phyloP scores from a whole-genome alignment of 2,113 vertebrate genomes.

The Phodopus roborovskii region DNA sequence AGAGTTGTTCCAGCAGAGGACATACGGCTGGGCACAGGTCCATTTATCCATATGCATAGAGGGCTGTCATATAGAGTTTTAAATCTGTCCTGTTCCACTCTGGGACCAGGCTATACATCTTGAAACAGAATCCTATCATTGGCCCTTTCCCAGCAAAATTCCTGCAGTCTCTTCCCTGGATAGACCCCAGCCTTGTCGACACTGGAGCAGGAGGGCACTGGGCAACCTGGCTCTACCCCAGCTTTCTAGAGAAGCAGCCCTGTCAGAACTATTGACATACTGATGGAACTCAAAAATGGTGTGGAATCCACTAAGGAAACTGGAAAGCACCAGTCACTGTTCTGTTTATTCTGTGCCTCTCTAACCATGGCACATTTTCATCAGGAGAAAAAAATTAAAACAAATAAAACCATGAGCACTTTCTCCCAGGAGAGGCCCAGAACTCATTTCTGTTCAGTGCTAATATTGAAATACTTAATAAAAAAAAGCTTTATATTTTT shows the following conservation, averaged over 20 bases:
- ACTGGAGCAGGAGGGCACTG: neutral
- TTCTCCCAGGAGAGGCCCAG: slow-evolving; percentile 30
- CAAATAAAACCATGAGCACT: slow-evolving; percentile 68
- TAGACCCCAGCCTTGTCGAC: too few species aligned
- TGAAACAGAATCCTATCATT: neutral
- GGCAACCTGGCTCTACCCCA: neutral
- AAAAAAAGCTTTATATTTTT: neutral
- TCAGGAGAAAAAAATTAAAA: slow-evolving; percentile 79
- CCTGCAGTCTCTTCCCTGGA: neutral
- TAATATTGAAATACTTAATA: slow-evolving; percentile 20
- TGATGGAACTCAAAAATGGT: neutral
- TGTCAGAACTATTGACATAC: slow-evolving; percentile 36
- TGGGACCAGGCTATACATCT: neutral
- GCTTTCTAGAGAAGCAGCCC: neutral
- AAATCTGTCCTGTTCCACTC: neutral
- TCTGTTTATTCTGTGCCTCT: slow-evolving; percentile 47
- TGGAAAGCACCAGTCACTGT: slow-evolving; percentile 64
- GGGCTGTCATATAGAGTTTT: neutral
- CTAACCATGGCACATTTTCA: slow-evolving; percentile 73
- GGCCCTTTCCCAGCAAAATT: neutral
- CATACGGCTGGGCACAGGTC: too few species aligned
- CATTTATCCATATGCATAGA: neutral
- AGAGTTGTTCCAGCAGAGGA: neutral
- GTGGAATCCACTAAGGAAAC: slow-evolving; percentile 52
- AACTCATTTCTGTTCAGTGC: slow-evolving; percentile 46